Percentiles rank a stretch among this genome's conserved stretches.
Evolutionary conservation across 2,113 vertebrate genomes (phyloP).

Genomic region (Xyrauchen texanus): DNA sequence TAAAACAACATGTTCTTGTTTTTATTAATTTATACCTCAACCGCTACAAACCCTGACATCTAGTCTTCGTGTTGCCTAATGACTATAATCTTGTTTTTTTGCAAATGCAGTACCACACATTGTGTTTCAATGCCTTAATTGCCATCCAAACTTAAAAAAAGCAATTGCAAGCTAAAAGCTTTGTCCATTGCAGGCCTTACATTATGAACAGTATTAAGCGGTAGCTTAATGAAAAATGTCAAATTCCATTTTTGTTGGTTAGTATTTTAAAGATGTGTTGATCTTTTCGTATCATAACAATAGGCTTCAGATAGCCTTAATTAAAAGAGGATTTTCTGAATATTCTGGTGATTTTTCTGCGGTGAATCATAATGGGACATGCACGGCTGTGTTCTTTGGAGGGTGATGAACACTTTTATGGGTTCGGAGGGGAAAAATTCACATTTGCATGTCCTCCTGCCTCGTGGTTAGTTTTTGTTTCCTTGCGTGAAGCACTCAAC

Average conservation of each 20-base stretch:
- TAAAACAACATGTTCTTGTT: background rate
- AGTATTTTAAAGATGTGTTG: background rate
- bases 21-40: background rate
- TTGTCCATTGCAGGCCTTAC: background rate
- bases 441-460: constrained; percentile 42
- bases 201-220: background rate
- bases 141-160: background rate
- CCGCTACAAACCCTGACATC: background rate
- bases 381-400: background rate
- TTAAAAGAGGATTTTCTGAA: background rate
- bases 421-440: constrained; percentile 40
- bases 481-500: constrained; percentile 10
- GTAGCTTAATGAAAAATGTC: background rate
- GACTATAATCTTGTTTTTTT: constrained; percentile 16
- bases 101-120: background rate
- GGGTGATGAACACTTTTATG: no score
- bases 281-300: no score
- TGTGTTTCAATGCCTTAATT: background rate
- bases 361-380: background rate
- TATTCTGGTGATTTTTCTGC: background rate
- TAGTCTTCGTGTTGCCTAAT: background rate
- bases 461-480: constrained; percentile 23
- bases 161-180: background rate
- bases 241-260: background rate
- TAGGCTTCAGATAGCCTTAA: no score